These are phyloP conservation scores for Lasioglossum vierecki DNA, from an alignment of 2,888 invertebrate species.

Conservation along the genomic window DNA sequence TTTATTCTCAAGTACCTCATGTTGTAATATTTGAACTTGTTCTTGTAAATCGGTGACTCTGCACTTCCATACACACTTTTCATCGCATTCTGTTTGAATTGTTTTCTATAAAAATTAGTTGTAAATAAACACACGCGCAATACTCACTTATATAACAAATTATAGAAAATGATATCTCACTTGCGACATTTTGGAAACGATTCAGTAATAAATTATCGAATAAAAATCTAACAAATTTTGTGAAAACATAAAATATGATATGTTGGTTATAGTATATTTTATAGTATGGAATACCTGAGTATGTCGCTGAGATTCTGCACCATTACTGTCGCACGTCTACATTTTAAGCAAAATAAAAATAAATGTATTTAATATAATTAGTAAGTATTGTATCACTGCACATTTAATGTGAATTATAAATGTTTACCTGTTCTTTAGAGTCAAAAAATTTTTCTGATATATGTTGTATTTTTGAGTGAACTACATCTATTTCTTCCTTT, in stretches of 20 bases:
- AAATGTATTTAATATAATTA: slow-evolving; percentile 8
- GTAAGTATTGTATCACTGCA: neutral
- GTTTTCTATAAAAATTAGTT: slow-evolving; percentile 57
- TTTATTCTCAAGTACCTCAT: slow-evolving; percentile 53
- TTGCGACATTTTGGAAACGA: slow-evolving; percentile 56
- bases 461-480: slow-evolving; percentile 80
- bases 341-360: slow-evolving; percentile 8
- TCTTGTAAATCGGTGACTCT: slow-evolving; percentile 69
- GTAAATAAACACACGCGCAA: neutral
- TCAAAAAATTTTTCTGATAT: slow-evolving; percentile 74
- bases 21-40: slow-evolving; percentile 72
- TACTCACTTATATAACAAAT: neutral
- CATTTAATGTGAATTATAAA: slow-evolving; percentile 3
- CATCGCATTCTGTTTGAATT: slow-evolving; percentile 57
- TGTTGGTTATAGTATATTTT: neutral
- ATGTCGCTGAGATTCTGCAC: slow-evolving; percentile 20
- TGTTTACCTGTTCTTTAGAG: slow-evolving; percentile 69
- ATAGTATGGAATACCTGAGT: slow-evolving; percentile 29
- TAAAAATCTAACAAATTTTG: neutral
- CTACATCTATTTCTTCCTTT: slow-evolving; percentile 78
- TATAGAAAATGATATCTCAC: slow-evolving; percentile 53
- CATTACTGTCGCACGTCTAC: slow-evolving; percentile 27
- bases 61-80: slow-evolving; percentile 66
- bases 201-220: neutral
- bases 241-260: neutral